phyloP scores from a whole-genome alignment of 53 echinoderm and acorn worm genomes.

The Pentamera pediparva region DNA sequence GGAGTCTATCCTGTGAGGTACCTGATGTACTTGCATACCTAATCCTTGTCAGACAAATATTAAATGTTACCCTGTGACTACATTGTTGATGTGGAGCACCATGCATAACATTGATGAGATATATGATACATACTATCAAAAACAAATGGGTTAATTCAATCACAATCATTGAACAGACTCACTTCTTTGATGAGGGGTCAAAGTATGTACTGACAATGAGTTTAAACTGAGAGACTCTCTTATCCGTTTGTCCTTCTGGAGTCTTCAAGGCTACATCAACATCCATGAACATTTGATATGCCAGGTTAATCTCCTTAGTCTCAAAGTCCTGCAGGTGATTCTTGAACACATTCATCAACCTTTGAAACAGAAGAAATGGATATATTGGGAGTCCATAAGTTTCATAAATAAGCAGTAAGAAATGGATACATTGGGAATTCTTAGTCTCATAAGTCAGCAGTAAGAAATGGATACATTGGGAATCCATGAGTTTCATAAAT shows the following conservation, averaged over 20 bases:
- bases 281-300: conserved; percentile 81
- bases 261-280: conserved; percentile 64
- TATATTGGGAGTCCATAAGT: no score
- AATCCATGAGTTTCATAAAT: no score
- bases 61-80: background rate
- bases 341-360: conserved; percentile 81
- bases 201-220: conserved; percentile 67
- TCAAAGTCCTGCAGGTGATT: conserved; percentile 81
- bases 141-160: no score
- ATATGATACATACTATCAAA: no score
- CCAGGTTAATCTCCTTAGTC: conserved; percentile 58
- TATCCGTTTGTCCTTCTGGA: conserved; percentile 84
- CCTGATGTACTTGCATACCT: no score
- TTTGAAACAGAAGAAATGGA: conserved; percentile 7
- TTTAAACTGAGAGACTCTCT: conserved; percentile 60
- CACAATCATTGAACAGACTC: conserved; percentile 17
- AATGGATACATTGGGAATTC: no score
- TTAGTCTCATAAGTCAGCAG: no score
- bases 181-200: conserved; percentile 82
- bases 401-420: no score
- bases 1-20: no score
- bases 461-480: no score
- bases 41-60: background rate
- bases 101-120: no score
- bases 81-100: no score